phyloP scores from a whole-genome alignment of 2,113 vertebrate species.

The Propithecus coquereli region DNA sequence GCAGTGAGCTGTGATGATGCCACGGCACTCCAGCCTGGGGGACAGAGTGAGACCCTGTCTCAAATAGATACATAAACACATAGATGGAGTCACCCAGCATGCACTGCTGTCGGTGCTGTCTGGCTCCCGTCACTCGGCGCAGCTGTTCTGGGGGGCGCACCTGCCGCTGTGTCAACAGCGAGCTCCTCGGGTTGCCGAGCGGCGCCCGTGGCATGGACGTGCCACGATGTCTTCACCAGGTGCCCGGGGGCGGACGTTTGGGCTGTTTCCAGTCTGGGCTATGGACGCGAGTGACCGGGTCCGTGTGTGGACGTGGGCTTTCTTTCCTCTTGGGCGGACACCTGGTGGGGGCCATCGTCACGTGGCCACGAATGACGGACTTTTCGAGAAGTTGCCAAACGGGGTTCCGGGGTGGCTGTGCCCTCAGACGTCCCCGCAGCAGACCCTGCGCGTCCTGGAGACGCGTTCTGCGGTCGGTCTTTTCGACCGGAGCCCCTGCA shows the following conservation, averaged over 20 bases:
- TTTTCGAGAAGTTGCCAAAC: background rate
- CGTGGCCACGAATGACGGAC: background rate
- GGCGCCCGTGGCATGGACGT: background rate
- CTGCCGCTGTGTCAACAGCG: background rate
- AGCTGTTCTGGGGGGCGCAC: background rate
- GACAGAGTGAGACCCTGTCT: too few species aligned
- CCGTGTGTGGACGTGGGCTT: background rate
- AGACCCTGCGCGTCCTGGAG: background rate
- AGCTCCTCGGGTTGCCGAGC: background rate
- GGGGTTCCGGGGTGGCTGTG: background rate
- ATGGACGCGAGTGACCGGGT: too few species aligned
- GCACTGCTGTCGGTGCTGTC: too few species aligned
- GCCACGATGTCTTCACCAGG: too few species aligned
- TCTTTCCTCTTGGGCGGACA: background rate
- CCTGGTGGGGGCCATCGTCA: background rate
- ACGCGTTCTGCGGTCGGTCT: background rate
- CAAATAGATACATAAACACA: too few species aligned
- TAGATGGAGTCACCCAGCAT: too few species aligned
- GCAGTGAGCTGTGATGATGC: too few species aligned
- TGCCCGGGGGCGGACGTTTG: too few species aligned
- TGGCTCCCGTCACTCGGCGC: too few species aligned
- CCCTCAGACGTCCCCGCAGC: rapidly evolving
- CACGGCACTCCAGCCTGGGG: too few species aligned
- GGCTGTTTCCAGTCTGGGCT: background rate
- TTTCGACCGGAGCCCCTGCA: background rate